Conservation (phyloP, 2,113 vertebrate species). For the Aptenodytes forsteri region DNA sequence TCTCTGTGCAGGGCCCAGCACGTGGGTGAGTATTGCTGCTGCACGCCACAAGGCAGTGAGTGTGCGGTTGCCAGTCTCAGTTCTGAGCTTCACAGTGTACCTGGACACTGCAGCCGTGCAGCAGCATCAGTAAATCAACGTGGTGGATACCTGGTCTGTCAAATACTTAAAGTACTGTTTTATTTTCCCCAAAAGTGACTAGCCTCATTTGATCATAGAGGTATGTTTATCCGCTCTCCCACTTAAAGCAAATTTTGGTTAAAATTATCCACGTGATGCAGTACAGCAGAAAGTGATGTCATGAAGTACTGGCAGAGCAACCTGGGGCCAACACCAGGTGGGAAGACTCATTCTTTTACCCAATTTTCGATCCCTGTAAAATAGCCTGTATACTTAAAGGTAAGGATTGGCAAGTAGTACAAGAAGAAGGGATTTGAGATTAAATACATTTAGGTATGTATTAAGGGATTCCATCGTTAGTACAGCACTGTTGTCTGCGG, state of each 20-base stretch:
- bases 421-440: background rate
- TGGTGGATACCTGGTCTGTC: rapidly evolving
- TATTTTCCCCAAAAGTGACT: background rate
- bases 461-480: background rate
- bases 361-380: background rate
- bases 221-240: background rate
- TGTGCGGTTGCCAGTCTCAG: rapidly evolving
- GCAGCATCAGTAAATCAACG: rapidly evolving
- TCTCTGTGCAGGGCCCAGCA: rapidly evolving
- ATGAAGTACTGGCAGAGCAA: background rate
- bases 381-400: rapidly evolving
- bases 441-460: rapidly evolving
- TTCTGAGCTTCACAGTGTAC: background rate
- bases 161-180: rapidly evolving
- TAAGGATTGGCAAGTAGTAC: background rate
- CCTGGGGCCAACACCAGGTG: background rate
- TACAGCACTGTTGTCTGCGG: rapidly evolving
- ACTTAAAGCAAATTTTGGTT: background rate
- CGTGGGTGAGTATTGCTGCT: rapidly evolving
- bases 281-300: rapidly evolving
- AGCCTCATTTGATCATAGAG: background rate
- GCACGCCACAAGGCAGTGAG: rapidly evolving
- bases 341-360: background rate
- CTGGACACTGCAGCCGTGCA: rapidly evolving
- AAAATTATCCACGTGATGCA: rapidly evolving